These are phyloP conservation scores for Erebia epiphron DNA, from an alignment of 2,888 invertebrate species.

Conservation along the genomic window DNA sequence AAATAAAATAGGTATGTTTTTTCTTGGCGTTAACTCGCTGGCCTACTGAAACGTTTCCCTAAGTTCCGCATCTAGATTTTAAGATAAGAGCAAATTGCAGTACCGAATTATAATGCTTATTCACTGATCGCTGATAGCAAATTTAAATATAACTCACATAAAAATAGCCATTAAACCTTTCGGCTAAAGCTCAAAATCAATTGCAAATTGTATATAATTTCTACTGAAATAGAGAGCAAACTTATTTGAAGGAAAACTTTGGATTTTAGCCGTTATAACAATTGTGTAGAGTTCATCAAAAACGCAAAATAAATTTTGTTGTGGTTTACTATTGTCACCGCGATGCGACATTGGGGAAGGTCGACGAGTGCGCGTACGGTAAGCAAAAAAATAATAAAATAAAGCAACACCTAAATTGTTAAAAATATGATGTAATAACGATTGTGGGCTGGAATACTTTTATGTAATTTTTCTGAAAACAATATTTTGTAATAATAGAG, in stretches of 20 bases:
- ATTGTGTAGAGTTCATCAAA: conserved; percentile 11
- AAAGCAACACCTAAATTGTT: conserved; percentile 4
- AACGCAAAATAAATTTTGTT: conserved; percentile 13
- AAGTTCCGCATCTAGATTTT: conserved; percentile 17
- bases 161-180: conserved; percentile 6
- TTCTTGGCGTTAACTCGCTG: background rate
- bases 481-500: conserved; percentile 9
- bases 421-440: conserved; percentile 12
- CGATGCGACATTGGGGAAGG: conserved; percentile 56
- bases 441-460: background rate
- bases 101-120: conserved; percentile 21
- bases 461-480: conserved; percentile 7
- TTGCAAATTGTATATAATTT: conserved; percentile 14
- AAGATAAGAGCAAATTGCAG: conserved; percentile 26
- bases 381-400: conserved; percentile 37
- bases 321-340: conserved; percentile 46
- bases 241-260: background rate
- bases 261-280: conserved; percentile 25
- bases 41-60: conserved; percentile 5
- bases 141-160: conserved; percentile 18
- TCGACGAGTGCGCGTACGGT: conserved; percentile 47
- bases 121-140: conserved; percentile 28
- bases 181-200: conserved; percentile 16
- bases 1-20: background rate
- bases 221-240: background rate